Percentiles rank a stretch among this genome's conserved stretches.
These are phyloP conservation scores for Lithophane leautieri DNA, from an alignment of 2,888 invertebrate genomes.

Conservation along the genomic window DNA sequence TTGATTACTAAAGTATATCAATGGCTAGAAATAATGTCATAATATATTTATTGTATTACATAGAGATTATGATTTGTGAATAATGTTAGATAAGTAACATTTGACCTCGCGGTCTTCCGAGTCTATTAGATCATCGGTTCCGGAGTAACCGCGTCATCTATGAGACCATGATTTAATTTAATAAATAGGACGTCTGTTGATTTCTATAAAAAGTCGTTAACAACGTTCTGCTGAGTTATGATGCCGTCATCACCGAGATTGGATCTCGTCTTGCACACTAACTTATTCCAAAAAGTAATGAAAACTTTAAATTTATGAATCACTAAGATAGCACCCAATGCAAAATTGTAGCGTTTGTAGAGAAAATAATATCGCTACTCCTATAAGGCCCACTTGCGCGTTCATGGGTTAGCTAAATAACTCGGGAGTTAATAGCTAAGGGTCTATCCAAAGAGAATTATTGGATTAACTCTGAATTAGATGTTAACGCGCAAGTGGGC, in stretches of 20 bases:
- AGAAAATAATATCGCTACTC: neutral
- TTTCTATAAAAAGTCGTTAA: slow-evolving; percentile 1
- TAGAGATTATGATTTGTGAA: slow-evolving; percentile 38
- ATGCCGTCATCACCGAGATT: slow-evolving; percentile 2
- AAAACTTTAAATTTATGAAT: neutral
- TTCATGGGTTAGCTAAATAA: no score
- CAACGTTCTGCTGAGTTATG: slow-evolving; percentile 7
- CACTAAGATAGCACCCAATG: no score
- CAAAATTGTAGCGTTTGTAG: neutral
- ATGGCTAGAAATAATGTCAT: slow-evolving; percentile 34
- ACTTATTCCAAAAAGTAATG: neutral
- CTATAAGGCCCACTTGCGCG: neutral
- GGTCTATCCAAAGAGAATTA: no score
- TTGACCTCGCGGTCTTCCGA: slow-evolving; percentile 47
- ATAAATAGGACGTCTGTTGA: slow-evolving; percentile 28
- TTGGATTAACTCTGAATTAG: no score
- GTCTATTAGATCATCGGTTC: slow-evolving; percentile 54
- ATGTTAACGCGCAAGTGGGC: no score
- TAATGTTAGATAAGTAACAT: slow-evolving; percentile 43
- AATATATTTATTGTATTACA: slow-evolving; percentile 2
- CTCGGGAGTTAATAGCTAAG: no score
- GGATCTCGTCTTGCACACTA: neutral
- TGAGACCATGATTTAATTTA: slow-evolving; percentile 44
- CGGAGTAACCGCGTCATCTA: slow-evolving; percentile 51
- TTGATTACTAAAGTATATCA: no score